A percentile compares a stretch with the other conserved stretches of the same genome.
Conservation (phyloP, 1,140 invertebrate species). For the Tribolium madens region DNA sequence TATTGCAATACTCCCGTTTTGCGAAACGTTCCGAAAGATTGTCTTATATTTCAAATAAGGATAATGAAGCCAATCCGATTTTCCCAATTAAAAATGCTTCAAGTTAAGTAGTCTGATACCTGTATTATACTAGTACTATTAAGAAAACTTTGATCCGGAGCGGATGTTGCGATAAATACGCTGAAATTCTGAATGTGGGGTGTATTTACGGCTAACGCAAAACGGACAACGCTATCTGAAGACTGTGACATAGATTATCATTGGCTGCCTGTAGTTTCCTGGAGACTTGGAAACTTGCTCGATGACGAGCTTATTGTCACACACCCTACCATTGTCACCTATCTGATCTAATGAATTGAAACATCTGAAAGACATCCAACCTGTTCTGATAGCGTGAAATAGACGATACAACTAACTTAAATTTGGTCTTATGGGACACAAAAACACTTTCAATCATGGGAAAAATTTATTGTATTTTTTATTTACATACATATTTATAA, state of each 20-base stretch:
- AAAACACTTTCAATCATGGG: conserved; percentile 14
- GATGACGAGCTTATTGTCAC: conserved; percentile 60
- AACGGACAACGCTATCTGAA: conserved; percentile 57
- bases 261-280: conserved; percentile 61
- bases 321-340: conserved; percentile 61
- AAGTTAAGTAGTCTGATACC: conserved; percentile 53
- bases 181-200: conserved; percentile 24
- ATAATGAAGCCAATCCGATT: conserved; percentile 65
- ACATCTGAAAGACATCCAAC: conserved; percentile 61
- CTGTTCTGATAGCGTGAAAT: conserved; percentile 53
- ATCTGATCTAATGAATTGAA: conserved; percentile 64
- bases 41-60: conserved; percentile 52
- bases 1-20: conserved; percentile 49
- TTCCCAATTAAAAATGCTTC: conserved; percentile 63
- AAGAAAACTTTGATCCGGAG: conserved; percentile 33
- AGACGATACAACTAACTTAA: background rate
- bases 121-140: conserved; percentile 38
- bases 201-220: conserved; percentile 27
- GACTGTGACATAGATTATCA: conserved; percentile 63
- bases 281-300: conserved; percentile 63
- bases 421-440: no score
- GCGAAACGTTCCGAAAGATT: conserved; percentile 46
- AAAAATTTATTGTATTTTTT: conserved; percentile 50
- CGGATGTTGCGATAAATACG: conserved; percentile 13
- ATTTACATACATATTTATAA: conserved; percentile 56